A percentile compares a stretch with the other conserved stretches of the same genome.
Conservation (phyloP, 2,888 invertebrate genomes). For the Azorinus chamasolen region DNA sequence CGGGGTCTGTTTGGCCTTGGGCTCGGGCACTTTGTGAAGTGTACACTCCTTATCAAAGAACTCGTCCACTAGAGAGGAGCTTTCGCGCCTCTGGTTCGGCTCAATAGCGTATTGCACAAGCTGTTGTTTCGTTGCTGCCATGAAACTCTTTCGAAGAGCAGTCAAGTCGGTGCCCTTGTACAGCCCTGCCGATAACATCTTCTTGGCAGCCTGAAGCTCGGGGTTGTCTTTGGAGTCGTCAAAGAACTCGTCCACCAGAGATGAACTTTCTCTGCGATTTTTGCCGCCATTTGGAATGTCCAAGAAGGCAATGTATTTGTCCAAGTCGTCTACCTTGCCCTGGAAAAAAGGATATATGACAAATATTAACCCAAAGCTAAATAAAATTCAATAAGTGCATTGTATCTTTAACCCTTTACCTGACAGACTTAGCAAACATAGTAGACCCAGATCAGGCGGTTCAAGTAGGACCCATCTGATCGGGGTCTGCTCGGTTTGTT, state of each 20-base stretch:
- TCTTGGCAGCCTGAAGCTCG: conserved; percentile 69
- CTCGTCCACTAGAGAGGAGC: conserved; percentile 77
- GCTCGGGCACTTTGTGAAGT: conserved; percentile 28
- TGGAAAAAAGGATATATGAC: conserved; percentile 50
- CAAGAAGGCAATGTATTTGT: conserved; percentile 89
- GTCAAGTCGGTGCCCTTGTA: conserved; percentile 48
- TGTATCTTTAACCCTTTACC: too few species aligned
- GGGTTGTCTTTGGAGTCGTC: conserved; percentile 75
- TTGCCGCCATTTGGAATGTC: conserved; percentile 66
- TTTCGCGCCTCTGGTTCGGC: conserved; percentile 65
- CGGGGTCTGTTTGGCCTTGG: conserved; percentile 17
- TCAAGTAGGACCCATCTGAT: too few species aligned
- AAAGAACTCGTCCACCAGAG: conserved; percentile 91
- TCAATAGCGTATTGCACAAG: conserved; percentile 64
- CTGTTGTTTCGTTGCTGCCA: conserved; percentile 65
- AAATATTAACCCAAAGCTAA: too few species aligned
- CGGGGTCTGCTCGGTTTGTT: too few species aligned
- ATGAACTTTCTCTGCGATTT: conserved; percentile 89
- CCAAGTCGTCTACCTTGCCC: conserved; percentile 88
- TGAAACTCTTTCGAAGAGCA: conserved; percentile 63
- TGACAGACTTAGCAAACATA: too few species aligned
- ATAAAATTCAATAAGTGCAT: too few species aligned
- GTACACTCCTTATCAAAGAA: conserved; percentile 65
- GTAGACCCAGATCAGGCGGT: too few species aligned
- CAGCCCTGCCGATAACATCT: conserved; percentile 63